Base-by-base conservation (phyloP, 2,113 vertebrate genomes). In the Dipodomys stephensi region DNA sequence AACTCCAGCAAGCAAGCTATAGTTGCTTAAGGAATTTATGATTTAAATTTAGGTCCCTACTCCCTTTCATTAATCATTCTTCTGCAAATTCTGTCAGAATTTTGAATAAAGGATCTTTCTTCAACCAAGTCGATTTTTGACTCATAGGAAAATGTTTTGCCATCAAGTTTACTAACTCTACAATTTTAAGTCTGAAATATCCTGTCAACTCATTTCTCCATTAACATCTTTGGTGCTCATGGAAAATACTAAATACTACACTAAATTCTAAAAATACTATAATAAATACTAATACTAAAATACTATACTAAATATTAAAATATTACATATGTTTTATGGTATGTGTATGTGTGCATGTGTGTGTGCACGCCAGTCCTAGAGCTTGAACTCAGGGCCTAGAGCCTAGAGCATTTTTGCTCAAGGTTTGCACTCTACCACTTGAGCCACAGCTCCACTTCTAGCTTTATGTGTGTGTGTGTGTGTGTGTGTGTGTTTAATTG, bases 51-150 rank as follows among this genome's bases (percentile, higher is more conserved):
- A 94, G 39, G 35, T 78, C 15, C 71, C 30, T 39, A 6, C 73
- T 92, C 46, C 28, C 46, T 94, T 96, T 73, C 62, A 60, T 35
- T 93, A 90, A 95, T 65, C 46, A 91, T 15, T 86, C 88, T 85
- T 83, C 65, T 73, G 46, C 30, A 94, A 89, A 91, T 91, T 22
- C 27, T 90, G 10, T 85, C 49, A 62, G 72, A 88, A 92, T 79
- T 91, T 96, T 91, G 69, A 60, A 76, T 87, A 92, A 94, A 90
- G 18, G 57, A 60, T 80, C 68, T 91, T 87, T 74, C n/a, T 96
- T 94, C 65, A 85, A 64, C 79, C 91, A 65, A 96, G 57, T 87
- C 71, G 68, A 89, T 93, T 77, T 53, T 91, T 89, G 53, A 80
- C 60, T 83, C 73, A 12, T 28, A 80, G 64, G 25, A 94, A 87